phyloP scores from a whole-genome alignment of 2,113 vertebrate species.

The Motacilla tschutschensis region DNA sequence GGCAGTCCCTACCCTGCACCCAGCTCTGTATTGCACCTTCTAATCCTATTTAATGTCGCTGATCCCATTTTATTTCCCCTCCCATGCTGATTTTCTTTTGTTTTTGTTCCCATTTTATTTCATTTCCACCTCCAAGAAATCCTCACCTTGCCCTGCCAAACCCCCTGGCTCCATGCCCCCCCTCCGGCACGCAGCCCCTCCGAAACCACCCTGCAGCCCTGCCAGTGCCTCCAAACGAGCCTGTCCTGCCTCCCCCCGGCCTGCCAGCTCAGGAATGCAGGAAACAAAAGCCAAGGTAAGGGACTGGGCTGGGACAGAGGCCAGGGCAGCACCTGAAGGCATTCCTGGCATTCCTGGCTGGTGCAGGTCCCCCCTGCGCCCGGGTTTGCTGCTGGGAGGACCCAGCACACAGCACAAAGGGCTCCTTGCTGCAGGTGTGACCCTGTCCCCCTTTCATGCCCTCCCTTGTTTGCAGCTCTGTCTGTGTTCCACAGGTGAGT shows the following conservation, averaged over 20 bases:
- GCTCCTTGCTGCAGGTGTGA: neutral
- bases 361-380: neutral
- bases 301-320: constrained; percentile 20
- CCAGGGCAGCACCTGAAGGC: fast-evolving
- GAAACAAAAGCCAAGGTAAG: constrained; percentile 78
- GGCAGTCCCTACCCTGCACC: neutral
- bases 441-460: neutral
- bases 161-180: constrained; percentile 69
- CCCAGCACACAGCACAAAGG: fast-evolving
- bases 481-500: neutral
- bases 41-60: neutral
- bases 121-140: constrained; percentile 77
- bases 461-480: neutral
- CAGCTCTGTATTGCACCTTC: constrained; percentile 29
- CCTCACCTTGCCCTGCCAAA: constrained; percentile 78
- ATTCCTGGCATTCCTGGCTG: neutral
- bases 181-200: constrained; percentile 74
- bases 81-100: constrained; percentile 45
- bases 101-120: constrained; percentile 48
- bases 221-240: constrained; percentile 68
- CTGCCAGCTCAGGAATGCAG: constrained; percentile 64
- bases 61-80: neutral
- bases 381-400: neutral
- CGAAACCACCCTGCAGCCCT: constrained; percentile 73
- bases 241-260: constrained; percentile 74